phyloP scores from a whole-genome alignment of 1,140 invertebrate species.

The Drosophila murphyi region DNA sequence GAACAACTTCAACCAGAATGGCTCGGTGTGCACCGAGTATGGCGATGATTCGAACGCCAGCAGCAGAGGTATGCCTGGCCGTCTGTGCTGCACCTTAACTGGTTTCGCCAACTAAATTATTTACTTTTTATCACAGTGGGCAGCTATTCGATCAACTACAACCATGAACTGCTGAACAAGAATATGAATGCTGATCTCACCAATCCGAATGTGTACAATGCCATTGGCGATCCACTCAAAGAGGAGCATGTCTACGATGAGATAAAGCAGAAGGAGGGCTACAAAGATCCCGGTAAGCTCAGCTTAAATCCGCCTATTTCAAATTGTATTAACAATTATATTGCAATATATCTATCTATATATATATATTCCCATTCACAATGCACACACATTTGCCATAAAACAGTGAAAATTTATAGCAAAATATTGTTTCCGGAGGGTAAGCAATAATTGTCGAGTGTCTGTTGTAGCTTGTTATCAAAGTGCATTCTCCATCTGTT shows the following conservation, averaged over 20 bases:
- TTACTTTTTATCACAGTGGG: conserved; percentile 79
- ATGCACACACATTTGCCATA: conserved; percentile 53
- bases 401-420: conserved; percentile 81
- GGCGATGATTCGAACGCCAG: conserved; percentile 81
- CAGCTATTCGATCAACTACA: conserved; percentile 85
- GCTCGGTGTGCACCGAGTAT: conserved; percentile 49
- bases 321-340: neutral
- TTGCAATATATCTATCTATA: conserved; percentile 15
- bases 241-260: conserved; percentile 96
- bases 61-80: conserved; percentile 59
- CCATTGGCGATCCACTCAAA: conserved; percentile 88
- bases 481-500: conserved; percentile 38
- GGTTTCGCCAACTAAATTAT: neutral
- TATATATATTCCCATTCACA: conserved; percentile 49
- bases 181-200: conserved; percentile 93
- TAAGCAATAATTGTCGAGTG: conserved; percentile 58
- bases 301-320: neutral
- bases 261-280: conserved; percentile 92
- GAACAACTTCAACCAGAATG: conserved; percentile 75
- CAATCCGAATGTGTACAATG: conserved; percentile 94
- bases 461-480: conserved; percentile 42
- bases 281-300: conserved; percentile 85
- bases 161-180: conserved; percentile 88
- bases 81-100: neutral
- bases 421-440: conserved; percentile 80